Evolutionary conservation across 2,888 invertebrate genomes (phyloP).

Genomic region (Drosophila eohydei): DNA sequence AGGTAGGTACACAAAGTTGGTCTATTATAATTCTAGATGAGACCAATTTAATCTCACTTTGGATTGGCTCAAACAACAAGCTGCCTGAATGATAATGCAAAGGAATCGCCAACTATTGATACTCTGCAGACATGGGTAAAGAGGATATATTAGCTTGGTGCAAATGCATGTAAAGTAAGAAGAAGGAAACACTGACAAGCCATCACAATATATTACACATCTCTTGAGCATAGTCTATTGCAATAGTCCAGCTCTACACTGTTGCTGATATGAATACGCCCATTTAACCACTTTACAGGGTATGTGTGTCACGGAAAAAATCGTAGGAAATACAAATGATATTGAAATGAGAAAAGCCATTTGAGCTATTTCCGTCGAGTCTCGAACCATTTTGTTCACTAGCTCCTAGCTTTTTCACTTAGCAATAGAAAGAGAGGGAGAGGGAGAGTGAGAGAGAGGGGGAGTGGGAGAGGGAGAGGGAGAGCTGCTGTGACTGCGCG

Average conservation of each 20-base stretch:
- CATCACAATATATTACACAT: not conserved
- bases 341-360: slow-evolving; percentile 9
- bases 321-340: slow-evolving; percentile 3
- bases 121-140: too few relatives aligned
- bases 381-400: not conserved
- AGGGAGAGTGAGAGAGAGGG: not conserved
- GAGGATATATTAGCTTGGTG: too few relatives aligned
- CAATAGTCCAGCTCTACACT: not conserved
- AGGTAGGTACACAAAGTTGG: too few relatives aligned
- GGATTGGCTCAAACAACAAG: too few relatives aligned
- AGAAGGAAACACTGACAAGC: too few relatives aligned
- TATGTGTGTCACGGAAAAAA: not conserved
- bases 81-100: too few relatives aligned
- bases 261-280: not conserved
- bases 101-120: too few relatives aligned
- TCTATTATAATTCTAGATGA: too few relatives aligned
- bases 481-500: slow-evolving; percentile 29
- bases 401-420: slow-evolving; percentile 14
- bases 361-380: slow-evolving; percentile 13
- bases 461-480: not conserved
- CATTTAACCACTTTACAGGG: not conserved
- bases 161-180: too few relatives aligned
- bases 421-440: slow-evolving; percentile 5
- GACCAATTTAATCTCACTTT: too few relatives aligned
- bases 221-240: not conserved